Percentiles rank a stretch among this genome's conserved stretches.
Conservation (phyloP, 2,113 vertebrate genomes). For the Cettia cetti region DNA sequence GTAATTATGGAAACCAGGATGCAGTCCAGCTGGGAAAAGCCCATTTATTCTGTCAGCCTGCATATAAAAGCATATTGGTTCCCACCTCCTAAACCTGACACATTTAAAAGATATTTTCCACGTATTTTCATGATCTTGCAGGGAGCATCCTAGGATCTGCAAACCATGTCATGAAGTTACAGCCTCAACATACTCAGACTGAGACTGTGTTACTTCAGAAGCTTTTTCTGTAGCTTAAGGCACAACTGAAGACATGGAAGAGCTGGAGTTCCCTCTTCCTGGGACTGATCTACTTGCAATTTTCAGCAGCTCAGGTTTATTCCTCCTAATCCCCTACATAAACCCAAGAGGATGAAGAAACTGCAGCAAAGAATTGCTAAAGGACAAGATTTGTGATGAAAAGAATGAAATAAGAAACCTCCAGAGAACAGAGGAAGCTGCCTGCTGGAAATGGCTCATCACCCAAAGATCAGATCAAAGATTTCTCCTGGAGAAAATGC, state of each 20-base stretch:
- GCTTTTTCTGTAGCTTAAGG: neutral
- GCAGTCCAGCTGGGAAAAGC: neutral
- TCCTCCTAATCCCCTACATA: neutral
- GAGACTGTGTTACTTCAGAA: neutral
- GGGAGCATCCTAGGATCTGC: neutral
- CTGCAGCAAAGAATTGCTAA: neutral
- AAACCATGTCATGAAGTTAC: neutral
- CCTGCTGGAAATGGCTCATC: neutral
- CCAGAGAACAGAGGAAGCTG: neutral
- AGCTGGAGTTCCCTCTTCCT: neutral
- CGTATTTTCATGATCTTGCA: neutral
- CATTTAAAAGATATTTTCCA: neutral
- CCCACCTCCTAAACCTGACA: neutral
- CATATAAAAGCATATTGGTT: neutral
- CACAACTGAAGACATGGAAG: neutral
- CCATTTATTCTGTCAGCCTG: neutral
- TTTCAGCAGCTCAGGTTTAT: neutral
- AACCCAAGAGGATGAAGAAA: neutral
- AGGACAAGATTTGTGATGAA: neutral
- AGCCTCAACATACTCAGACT: neutral
- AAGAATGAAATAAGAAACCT: neutral
- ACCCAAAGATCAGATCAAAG: neutral
- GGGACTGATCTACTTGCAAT: neutral
- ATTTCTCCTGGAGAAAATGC: neutral
- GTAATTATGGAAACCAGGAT: neutral